Conservation (phyloP, 1,140 invertebrate genomes). For the Dreissena polymorpha region DNA sequence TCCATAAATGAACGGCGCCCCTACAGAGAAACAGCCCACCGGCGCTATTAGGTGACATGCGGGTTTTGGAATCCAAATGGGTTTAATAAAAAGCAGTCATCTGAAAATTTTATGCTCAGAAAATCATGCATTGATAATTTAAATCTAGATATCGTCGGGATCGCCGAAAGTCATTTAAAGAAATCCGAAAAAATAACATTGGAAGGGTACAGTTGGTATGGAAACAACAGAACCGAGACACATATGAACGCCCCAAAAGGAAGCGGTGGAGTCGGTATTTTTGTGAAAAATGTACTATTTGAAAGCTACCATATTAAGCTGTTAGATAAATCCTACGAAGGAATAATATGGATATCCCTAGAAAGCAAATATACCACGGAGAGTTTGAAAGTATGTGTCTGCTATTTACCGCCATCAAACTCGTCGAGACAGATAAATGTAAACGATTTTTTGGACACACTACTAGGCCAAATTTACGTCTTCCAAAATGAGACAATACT, state of each 20-base stretch:
- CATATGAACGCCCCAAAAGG: slow-evolving; percentile 11
- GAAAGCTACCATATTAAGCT: slow-evolving; percentile 22
- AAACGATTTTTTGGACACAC: slow-evolving; percentile 40
- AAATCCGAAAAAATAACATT: background rate
- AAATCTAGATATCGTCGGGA: slow-evolving; percentile 13
- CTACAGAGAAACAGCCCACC: background rate
- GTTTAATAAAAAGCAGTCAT: background rate
- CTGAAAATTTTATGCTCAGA: slow-evolving; percentile 18
- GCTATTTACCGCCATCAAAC: slow-evolving; percentile 49
- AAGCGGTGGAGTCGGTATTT: slow-evolving; percentile 25
- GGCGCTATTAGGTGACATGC: background rate
- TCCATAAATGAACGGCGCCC: background rate
- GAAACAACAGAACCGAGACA: slow-evolving; percentile 9
- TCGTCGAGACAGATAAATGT: slow-evolving; percentile 43
- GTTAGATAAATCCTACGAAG: slow-evolving; percentile 46
- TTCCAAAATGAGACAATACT: background rate
- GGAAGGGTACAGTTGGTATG: slow-evolving; percentile 21
- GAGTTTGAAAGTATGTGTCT: slow-evolving; percentile 4
- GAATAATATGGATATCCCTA: slow-evolving; percentile 38
- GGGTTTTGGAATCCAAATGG: background rate
- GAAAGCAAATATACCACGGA: background rate
- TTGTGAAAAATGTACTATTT: slow-evolving; percentile 16
- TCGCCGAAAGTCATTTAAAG: slow-evolving; percentile 28
- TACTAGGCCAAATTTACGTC: slow-evolving; percentile 33
- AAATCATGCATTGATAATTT: background rate